A percentile compares a stretch with the other conserved stretches of the same genome.
Conservation (phyloP, 2,113 vertebrate species). For the Ochotona princeps region DNA sequence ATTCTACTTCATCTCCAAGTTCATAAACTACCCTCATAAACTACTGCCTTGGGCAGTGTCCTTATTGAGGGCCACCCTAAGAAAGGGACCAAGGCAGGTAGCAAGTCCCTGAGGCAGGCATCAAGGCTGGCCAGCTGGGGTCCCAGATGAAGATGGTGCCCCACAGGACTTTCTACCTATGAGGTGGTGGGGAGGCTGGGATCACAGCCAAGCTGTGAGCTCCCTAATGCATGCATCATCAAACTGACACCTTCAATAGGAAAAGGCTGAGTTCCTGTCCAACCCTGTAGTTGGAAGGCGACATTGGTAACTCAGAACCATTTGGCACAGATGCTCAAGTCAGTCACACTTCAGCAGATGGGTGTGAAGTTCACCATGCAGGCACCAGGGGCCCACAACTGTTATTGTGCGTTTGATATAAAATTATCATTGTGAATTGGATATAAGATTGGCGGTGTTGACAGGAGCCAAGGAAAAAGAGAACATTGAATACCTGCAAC, state of each 20-base stretch:
- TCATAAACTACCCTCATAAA: background rate
- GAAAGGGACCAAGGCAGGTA: background rate
- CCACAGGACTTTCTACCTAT: background rate
- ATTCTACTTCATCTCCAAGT: background rate
- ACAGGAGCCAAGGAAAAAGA: background rate
- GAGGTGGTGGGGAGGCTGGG: too few relatives aligned
- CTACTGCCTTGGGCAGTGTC: too few relatives aligned
- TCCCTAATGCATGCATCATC: background rate
- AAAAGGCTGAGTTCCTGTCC: background rate
- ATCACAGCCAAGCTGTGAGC: accelerated
- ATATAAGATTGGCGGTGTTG: background rate
- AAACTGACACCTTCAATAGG: background rate
- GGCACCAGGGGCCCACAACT: too few relatives aligned
- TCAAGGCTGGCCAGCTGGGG: background rate
- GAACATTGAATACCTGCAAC: background rate
- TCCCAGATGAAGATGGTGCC: background rate
- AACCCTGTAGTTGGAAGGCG: background rate
- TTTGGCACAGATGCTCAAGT: too few relatives aligned
- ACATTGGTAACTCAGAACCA: background rate
- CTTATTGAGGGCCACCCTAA: background rate
- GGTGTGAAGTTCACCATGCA: background rate
- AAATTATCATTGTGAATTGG: too few relatives aligned
- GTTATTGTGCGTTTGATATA: too few relatives aligned
- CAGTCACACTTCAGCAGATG: background rate
- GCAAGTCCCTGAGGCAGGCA: accelerated